Evolutionary conservation across 1,140 invertebrate species (phyloP), one percentile per base, ranked within the genome.

Genomic region (Eriosoma lanigerum): DNA sequence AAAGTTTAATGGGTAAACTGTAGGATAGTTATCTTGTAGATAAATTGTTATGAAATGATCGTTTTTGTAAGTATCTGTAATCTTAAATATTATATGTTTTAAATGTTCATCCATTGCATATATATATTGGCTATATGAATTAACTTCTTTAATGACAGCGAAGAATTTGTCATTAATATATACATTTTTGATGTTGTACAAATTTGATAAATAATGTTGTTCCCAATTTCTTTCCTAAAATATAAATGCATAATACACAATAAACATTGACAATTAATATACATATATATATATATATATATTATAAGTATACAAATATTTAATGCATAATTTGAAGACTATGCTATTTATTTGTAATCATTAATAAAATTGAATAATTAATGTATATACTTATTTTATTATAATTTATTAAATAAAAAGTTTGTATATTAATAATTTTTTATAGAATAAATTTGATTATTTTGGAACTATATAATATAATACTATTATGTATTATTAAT

Each of bases 1-100:
- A 78, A 78, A 62, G 24, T 5, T 3, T 60, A 78, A 46, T 19
- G 13, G 21, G 24, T 76, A 48, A 12, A 29, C 3, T 19, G 10
- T 24, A 1, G 56, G 38, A 78, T 78, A 78, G 17, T 78, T 56
- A 10, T 60, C 38, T 24, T 56, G 56, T 78, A 78, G 29, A 78
- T 62, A 26, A 44, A 78, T 29, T 62, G 46, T 78, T 21, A 78
- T 62, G 19, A 60, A 78, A 62, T 78, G 75, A 24, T 60, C 21
- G 3, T 21, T 56, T 12, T 3, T 46, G 26, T 13, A 29, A 12
- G 4, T 52, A 62, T 78, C 75, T 15, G 44, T 10, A 19, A 78
- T 38, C 17, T 46, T 78, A 13, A 60, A 78, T 48, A 12, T 78
- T 26, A 78, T n/a, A 29, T 60, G 38, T 19, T 46, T 60, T 48